Evolutionary conservation across 1,140 invertebrate species (phyloP), one percentile per base, ranked within the genome.

Genomic region (Eueides isabella): DNA sequence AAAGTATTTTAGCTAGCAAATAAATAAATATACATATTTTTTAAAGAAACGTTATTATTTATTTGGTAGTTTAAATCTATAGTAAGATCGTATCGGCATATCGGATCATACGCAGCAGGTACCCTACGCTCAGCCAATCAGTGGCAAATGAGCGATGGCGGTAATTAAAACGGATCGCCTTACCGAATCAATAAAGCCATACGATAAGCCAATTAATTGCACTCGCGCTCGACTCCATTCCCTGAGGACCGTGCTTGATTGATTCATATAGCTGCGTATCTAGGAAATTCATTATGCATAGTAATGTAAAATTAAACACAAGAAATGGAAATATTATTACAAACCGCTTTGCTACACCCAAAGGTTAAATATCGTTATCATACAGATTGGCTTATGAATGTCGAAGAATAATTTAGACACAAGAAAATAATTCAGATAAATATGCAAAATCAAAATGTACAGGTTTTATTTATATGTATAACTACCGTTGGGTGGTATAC

Each of bases 151-250:
- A 92, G 85, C 86, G 87, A 88, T 89, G 88, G 73, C 75, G 83
- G 83, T 88, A 92, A 92, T 92, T 92, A 92, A 91, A 90, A 89
- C 85, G 85, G 87, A 92, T 92, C 90, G 87, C 84, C 89, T 92
- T 91, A 89, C 89, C 79, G 77, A 92, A 91, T 91, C 90, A 92
- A 92, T 91, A 91, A 88, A 85, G 76, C 76, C 68, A 77, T 75
- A 77, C 89, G 89, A 91, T 92, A 92, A 91, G 87, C 80, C 83
- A 90, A 91, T 92, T 91, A 91, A 92, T 92, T 89, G 89, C 88
- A 88, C 85, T 86, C 84, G 81, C 83, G 69, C 71, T 76, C 66
- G 67, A 76, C 80, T 71, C 75, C 75, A 74, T 61, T 85, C 84
- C 87, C 84, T 38, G 78, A 84, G 81, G 84, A 78, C 80, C 79